Evolutionary conservation across 2,113 vertebrate species (phyloP), one percentile per base, ranked within the genome.

Genomic region (Taurulus bubalis): DNA sequence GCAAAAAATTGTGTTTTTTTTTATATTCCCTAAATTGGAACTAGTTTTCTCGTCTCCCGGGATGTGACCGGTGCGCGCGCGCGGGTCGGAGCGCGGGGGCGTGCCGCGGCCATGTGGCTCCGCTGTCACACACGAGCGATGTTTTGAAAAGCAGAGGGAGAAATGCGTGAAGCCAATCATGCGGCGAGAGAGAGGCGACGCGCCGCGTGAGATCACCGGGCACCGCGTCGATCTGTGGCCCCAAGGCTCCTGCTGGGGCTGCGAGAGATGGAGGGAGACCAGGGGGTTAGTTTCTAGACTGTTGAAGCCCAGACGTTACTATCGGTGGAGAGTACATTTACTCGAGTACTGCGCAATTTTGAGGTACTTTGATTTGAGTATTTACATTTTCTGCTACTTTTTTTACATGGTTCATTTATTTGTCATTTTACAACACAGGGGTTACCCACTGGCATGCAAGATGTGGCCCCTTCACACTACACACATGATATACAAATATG

Each of bases 81-180:
- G 30, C 30, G 2, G n/a, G 47, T 4, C 6, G 28, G 30, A 18
- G 73, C 63, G 75, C 73, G 87, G 24, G 90, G 92, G 90, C 90
- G 90, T 55, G 63, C 81, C 89, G 12, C 53, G 72, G 77, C 90
- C 90, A 92, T 91, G 91, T 91, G 90, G 82, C 91, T 77, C 71
- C 26, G 64, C 87, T 90, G 91, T 90, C 91, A 91, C 86, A 89
- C 82, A 63, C 38, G 18, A 89, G 88, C 86, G 88, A 85, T 85
- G 84, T 30, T 94, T 94, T 94, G 92, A 94, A 94, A 94, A 94
- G 90, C 88, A 93, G 93, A 94, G 92, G 92, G 93, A 93, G 92
- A 93, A 91, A 90, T 67, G 89, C 75, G 90, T 74, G 69, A 92
- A 92, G 91, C 93, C 92, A 94, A 94, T 93, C 91, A 93, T 88